Percentiles rank a stretch among this genome's conserved stretches.
phyloP scores from a whole-genome alignment of 2,888 invertebrate genomes.

The Drosophila yooni region DNA sequence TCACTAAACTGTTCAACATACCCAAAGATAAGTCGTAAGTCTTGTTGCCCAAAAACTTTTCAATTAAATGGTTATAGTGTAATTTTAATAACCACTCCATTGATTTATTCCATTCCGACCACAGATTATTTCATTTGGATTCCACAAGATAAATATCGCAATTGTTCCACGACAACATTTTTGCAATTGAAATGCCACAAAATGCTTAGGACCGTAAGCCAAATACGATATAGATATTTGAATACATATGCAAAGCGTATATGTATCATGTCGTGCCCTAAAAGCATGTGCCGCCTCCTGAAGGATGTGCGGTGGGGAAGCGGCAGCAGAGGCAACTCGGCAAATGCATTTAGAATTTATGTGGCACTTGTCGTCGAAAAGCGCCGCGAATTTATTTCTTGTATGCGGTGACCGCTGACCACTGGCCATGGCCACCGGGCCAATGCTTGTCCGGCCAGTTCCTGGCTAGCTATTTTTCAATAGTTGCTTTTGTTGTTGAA shows the following conservation, averaged over 20 bases:
- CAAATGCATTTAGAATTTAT: constrained; percentile 79
- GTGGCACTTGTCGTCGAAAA: constrained; percentile 79
- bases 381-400: constrained; percentile 79
- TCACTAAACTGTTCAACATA: neutral
- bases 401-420: constrained; percentile 73
- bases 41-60: neutral
- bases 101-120: constrained; percentile 48
- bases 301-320: neutral
- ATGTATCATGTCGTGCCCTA: neutral
- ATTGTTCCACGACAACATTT: constrained; percentile 46
- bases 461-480: constrained; percentile 15
- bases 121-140: constrained; percentile 58
- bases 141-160: constrained; percentile 37
- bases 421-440: constrained; percentile 54
- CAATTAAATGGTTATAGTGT: neutral
- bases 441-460: constrained; percentile 31
- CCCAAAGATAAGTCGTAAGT: neutral
- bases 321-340: constrained; percentile 30
- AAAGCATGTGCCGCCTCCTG: constrained; percentile 36
- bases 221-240: constrained; percentile 55
- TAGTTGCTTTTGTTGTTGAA: constrained; percentile 6
- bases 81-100: constrained; percentile 51
- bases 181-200: constrained; percentile 65
- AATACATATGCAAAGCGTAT: neutral
- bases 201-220: constrained; percentile 33